Conservation (phyloP, 2,888 invertebrate species). For the Polia nebulosa region DNA sequence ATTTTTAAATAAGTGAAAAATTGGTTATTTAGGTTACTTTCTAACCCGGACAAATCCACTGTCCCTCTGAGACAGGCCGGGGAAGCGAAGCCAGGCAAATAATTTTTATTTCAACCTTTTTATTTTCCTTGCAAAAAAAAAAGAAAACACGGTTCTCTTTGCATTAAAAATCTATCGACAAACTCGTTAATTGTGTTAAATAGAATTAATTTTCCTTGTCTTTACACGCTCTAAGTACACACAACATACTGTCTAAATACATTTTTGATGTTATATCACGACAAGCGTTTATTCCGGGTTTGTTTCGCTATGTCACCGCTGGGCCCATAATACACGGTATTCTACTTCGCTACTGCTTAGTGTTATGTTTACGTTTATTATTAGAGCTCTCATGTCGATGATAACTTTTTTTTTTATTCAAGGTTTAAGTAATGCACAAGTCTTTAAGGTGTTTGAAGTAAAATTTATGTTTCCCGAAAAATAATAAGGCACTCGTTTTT, state of each 20-base stretch:
- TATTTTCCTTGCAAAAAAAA: conserved; percentile 4
- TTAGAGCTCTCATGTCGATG: conserved; percentile 40
- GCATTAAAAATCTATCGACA: conserved; percentile 27
- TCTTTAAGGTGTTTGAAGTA: conserved; percentile 9
- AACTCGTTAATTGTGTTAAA: conserved; percentile 12
- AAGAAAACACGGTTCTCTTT: not conserved
- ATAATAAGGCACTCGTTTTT: not conserved
- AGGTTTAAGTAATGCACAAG: conserved; percentile 7
- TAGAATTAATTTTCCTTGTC: conserved; percentile 15
- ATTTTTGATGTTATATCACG: conserved; percentile 46
- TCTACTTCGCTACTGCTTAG: conserved; percentile 54
- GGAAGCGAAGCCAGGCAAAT: not conserved
- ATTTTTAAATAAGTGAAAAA: no score
- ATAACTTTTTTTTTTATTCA: conserved; percentile 27
- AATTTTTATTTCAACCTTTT: not conserved
- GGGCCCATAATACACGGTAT: conserved; percentile 58
- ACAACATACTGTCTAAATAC: conserved; percentile 22
- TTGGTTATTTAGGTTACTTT: no score
- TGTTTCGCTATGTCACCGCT: conserved; percentile 35
- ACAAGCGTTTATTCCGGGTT: conserved; percentile 47
- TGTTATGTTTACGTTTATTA: conserved; percentile 62
- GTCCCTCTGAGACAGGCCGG: not conserved
- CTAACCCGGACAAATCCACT: not conserved
- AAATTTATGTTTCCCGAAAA: not conserved
- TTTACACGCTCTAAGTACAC: conserved; percentile 13